Conservation (phyloP, 2,888 invertebrate genomes). For the Aphidius colemani region DNA sequence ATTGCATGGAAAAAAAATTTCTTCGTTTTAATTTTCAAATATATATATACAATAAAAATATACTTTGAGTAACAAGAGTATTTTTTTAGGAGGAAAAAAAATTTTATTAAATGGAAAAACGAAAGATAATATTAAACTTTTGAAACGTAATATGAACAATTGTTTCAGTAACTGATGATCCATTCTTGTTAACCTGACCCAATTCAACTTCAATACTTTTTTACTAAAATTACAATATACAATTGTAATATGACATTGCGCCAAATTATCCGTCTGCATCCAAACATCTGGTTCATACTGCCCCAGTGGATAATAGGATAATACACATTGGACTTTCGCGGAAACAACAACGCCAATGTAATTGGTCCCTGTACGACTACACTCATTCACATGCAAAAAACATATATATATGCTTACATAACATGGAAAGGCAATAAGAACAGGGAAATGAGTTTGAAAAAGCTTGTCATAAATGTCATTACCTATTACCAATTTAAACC, state of each 20-base stretch:
- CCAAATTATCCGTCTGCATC: conserved; percentile 44
- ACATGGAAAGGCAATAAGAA: conserved; percentile 9
- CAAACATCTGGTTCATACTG: conserved; percentile 43
- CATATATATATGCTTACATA: background rate
- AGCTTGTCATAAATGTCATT: conserved; percentile 20
- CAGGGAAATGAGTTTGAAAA: conserved; percentile 24
- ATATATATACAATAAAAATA: no score
- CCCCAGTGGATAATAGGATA: conserved; percentile 46
- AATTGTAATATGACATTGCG: conserved; percentile 28
- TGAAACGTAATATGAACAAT: background rate
- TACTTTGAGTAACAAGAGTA: no score
- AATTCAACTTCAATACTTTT: conserved; percentile 19
- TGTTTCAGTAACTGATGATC: background rate
- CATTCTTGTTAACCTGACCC: conserved; percentile 2
- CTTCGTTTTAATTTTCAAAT: no score
- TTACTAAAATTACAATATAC: background rate
- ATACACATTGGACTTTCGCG: conserved; percentile 42
- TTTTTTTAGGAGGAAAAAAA: no score
- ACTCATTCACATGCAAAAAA: conserved; percentile 12
- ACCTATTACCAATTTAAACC: background rate
- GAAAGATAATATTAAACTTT: background rate
- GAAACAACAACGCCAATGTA: conserved; percentile 36
- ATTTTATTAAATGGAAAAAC: no score
- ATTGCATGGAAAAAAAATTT: no score
- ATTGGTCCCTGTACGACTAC: conserved; percentile 32